Base-by-base conservation (phyloP, 2,888 invertebrate genomes). In the Tetrapedia diversipes region DNA sequence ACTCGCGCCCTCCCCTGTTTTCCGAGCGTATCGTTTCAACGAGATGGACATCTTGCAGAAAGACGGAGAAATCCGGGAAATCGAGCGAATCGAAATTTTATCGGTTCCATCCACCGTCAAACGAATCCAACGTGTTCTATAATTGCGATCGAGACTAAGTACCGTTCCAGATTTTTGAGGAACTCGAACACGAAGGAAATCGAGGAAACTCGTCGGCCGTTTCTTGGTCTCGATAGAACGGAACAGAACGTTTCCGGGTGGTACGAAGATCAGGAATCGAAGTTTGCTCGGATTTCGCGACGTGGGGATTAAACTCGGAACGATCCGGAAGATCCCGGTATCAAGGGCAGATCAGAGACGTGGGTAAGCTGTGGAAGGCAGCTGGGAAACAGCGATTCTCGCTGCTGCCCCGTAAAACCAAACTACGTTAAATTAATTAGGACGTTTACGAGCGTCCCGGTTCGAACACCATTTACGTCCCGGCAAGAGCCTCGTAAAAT, bases 391-490 rank as follows among this genome's bases (percentile, higher is more conserved):
- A 37, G 1, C 2, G 27, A 14, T 16, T 27, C 27, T 16, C 27
- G 49, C 51, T 66, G 63, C 66, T 69, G 53, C 70, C 77, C 45
- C 60, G 54, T 76, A 74, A 70, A 77, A 72, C 49, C 57, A 71
- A 82, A 66, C 78, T 70, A 56, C 63, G 82, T 69, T 70, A 84
- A 84, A 79, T 86, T 85, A 83, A 86, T 85, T 82, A 84, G 71
- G 78, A 82, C 83, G 79, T 82, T 85, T 82, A 85, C 81, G 80
- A 79, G 76, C 76, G 59, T 45, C 11, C 45, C 69, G 57, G 29
- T 61, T 54, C 66, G 66, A 57, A 47, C 29, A 49, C 49, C 37
- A 56, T 32, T 34, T 45, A 11, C 61, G 22, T 41, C 47, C 51
- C 16, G 59, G 43, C 68, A 24, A n/a, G 63, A 39, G 37, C 19